These are phyloP conservation scores for Calcarius lapponicus DNA, from an alignment of 2,797 vertebrate species.

Conservation along the genomic window DNA sequence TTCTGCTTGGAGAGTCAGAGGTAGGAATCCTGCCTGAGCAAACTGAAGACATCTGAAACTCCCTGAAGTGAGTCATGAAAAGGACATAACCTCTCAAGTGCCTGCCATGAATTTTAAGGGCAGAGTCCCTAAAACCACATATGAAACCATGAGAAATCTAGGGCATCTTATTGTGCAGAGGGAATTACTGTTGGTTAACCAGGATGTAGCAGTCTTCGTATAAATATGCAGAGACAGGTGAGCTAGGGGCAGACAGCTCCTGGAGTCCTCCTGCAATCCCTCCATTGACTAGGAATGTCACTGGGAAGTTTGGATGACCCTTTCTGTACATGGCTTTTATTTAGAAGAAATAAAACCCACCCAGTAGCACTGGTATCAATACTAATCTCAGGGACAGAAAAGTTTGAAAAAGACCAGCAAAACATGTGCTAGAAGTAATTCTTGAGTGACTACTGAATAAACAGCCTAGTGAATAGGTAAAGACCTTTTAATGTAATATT, in stretches of 20 bases:
- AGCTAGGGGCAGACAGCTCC: background rate
- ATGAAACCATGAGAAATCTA: background rate
- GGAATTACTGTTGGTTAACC: background rate
- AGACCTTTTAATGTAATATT: background rate
- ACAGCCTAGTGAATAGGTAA: background rate
- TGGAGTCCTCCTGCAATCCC: background rate
- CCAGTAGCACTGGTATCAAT: background rate
- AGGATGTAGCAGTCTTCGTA: background rate
- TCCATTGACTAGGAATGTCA: fast-evolving
- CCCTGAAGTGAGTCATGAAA: constrained; percentile 42
- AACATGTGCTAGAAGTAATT: background rate
- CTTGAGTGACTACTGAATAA: background rate
- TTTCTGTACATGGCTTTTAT: background rate
- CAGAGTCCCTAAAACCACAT: background rate
- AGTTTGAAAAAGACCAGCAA: background rate
- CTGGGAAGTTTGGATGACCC: background rate
- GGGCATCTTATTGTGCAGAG: background rate
- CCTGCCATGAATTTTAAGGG: constrained; percentile 43
- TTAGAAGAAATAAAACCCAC: background rate
- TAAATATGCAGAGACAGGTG: background rate
- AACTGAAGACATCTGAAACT: constrained; percentile 44
- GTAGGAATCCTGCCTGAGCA: constrained; percentile 44
- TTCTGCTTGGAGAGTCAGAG: constrained; percentile 57
- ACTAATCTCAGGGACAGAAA: background rate
- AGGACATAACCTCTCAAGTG: background rate